These are phyloP conservation scores for Apamea anceps DNA, from an alignment of 2,888 invertebrate species.

Conservation along the genomic window DNA sequence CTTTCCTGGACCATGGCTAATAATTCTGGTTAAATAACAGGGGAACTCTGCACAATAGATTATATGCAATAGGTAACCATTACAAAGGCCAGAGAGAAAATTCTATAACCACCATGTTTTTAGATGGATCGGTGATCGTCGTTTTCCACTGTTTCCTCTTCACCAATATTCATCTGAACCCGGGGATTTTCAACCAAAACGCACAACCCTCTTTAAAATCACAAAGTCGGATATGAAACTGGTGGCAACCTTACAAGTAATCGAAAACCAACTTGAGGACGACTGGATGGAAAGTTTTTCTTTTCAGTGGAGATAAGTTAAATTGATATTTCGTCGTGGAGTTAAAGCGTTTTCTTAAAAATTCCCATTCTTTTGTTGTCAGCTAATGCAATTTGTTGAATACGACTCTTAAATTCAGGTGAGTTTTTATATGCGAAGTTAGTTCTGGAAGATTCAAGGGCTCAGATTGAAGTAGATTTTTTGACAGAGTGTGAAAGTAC, in stretches of 20 bases:
- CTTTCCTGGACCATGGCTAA: too few relatives aligned
- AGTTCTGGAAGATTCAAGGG: background rate
- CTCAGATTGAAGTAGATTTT: background rate
- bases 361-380: conserved; percentile 34
- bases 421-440: conserved; percentile 23
- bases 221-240: background rate
- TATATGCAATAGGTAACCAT: too few relatives aligned
- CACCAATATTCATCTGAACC: background rate
- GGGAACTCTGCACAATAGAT: too few relatives aligned
- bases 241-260: conserved; percentile 61
- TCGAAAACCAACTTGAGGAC: conserved; percentile 65
- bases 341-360: conserved; percentile 64
- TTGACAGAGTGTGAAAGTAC: background rate
- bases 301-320: conserved; percentile 71
- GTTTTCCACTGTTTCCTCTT: too few relatives aligned
- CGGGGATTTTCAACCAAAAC: background rate
- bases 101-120: too few relatives aligned
- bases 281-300: conserved; percentile 68
- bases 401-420: conserved; percentile 15
- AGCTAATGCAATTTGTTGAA: conserved; percentile 52
- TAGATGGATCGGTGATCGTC: too few relatives aligned
- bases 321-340: conserved; percentile 72
- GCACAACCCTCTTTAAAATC: background rate
- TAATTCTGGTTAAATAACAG: too few relatives aligned
- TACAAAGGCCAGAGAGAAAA: too few relatives aligned